phyloP scores from a whole-genome alignment of 2,888 invertebrate genomes.

The Ormyrus thymus region DNA sequence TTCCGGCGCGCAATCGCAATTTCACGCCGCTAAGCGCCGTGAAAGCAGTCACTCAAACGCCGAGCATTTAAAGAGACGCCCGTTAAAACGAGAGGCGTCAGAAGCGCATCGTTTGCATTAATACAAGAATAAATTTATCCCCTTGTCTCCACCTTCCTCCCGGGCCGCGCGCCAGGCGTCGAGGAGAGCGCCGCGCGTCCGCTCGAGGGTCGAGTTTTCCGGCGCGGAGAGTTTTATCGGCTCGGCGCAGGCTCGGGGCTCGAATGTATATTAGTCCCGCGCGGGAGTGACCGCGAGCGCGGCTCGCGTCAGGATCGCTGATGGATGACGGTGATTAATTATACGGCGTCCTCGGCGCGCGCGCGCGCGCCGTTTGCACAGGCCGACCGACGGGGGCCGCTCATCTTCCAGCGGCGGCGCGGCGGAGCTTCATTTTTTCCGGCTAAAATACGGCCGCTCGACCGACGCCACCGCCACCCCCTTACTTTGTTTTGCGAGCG shows the following conservation, averaged over 20 bases:
- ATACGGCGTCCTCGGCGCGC: background rate
- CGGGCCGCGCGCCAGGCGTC: background rate
- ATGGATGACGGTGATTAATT: slow-evolving; percentile 40
- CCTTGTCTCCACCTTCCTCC: too few relatives aligned
- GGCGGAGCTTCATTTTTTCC: background rate
- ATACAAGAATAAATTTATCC: too few relatives aligned
- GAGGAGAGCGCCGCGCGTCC: background rate
- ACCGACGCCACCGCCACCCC: too few relatives aligned
- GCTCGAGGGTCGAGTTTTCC: background rate
- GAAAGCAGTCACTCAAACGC: too few relatives aligned
- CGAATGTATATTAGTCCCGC: slow-evolving; percentile 16
- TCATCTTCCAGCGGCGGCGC: background rate
- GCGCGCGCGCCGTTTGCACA: background rate
- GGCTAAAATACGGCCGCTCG: background rate
- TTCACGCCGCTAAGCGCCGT: too few relatives aligned
- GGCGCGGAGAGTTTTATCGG: slow-evolving; percentile 2
- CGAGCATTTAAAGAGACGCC: too few relatives aligned
- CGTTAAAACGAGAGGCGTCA: too few relatives aligned
- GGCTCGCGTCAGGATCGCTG: background rate
- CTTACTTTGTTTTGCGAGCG: too few relatives aligned
- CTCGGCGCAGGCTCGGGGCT: background rate
- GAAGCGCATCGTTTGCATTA: too few relatives aligned
- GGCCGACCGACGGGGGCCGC: background rate
- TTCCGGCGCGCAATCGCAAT: too few relatives aligned
- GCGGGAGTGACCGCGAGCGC: background rate